These are phyloP conservation scores for Volucella inflata DNA, from an alignment of 2,888 invertebrate genomes.

Conservation along the genomic window DNA sequence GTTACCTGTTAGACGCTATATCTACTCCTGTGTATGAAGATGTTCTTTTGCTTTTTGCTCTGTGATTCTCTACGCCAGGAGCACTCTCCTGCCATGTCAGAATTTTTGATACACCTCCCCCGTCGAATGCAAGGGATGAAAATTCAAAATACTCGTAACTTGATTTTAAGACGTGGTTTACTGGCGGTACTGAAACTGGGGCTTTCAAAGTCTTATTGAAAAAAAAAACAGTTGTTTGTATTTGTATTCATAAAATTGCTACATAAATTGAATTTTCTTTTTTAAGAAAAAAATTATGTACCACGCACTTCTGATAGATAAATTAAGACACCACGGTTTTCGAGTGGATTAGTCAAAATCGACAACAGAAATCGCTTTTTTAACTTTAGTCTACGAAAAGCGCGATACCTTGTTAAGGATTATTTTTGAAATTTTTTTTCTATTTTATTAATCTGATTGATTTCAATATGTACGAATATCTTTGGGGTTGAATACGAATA, in stretches of 20 bases:
- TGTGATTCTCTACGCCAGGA: constrained; percentile 17
- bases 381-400: constrained; percentile 6
- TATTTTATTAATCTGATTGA: constrained; percentile 69
- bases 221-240: constrained; percentile 70
- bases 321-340: constrained; percentile 30
- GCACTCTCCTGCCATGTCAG: constrained; percentile 43
- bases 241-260: constrained; percentile 65
- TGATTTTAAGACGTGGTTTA: constrained; percentile 4
- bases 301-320: constrained; percentile 43
- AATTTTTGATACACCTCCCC: constrained; percentile 56
- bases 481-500: constrained; percentile 17
- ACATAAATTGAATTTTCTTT: constrained; percentile 69
- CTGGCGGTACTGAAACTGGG: constrained; percentile 6
- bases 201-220: constrained; percentile 10
- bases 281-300: constrained; percentile 48
- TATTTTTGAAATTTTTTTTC: constrained; percentile 7
- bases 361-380: constrained; percentile 41
- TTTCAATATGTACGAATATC: constrained; percentile 18
- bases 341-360: constrained; percentile 57
- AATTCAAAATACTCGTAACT: constrained; percentile 8
- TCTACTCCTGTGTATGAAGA: constrained; percentile 30
- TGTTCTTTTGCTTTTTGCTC: constrained; percentile 57
- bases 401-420: constrained; percentile 52
- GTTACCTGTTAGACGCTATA: constrained; percentile 19
- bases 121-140: constrained; percentile 25